Evolutionary conservation across 2,797 vertebrate species (phyloP).

Genomic region (Nothura maculosa): DNA sequence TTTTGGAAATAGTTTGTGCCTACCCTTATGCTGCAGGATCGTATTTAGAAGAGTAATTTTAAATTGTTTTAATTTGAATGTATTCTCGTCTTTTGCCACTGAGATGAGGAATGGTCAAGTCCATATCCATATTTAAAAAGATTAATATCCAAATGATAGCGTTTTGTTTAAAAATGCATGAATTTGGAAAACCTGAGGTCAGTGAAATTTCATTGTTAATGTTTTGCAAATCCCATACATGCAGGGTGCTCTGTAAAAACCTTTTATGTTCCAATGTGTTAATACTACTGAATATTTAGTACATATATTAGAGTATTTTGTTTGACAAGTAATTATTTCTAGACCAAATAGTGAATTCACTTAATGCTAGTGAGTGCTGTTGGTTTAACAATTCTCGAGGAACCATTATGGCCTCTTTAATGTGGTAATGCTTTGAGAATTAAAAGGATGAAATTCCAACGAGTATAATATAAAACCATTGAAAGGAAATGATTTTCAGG

Average conservation of each 20-base stretch:
- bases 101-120: background rate
- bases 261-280: background rate
- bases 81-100: background rate
- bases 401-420: background rate
- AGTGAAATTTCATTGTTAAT: background rate
- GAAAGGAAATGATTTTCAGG: background rate
- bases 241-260: background rate
- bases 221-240: background rate
- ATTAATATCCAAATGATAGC: background rate
- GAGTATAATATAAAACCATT: background rate
- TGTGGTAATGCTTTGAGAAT: background rate
- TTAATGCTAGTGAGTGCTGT: background rate
- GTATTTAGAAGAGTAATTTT: background rate
- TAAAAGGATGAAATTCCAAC: background rate
- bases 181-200: background rate
- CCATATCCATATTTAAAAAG: background rate
- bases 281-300: background rate
- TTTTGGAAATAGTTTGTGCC: background rate
- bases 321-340: background rate
- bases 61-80: background rate
- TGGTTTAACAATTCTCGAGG: background rate
- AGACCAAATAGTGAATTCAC: background rate
- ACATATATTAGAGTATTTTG: background rate
- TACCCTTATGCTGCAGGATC: background rate
- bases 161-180: background rate